Conservation (phyloP, 2,888 invertebrate species). For the Folsomia manolachei region DNA sequence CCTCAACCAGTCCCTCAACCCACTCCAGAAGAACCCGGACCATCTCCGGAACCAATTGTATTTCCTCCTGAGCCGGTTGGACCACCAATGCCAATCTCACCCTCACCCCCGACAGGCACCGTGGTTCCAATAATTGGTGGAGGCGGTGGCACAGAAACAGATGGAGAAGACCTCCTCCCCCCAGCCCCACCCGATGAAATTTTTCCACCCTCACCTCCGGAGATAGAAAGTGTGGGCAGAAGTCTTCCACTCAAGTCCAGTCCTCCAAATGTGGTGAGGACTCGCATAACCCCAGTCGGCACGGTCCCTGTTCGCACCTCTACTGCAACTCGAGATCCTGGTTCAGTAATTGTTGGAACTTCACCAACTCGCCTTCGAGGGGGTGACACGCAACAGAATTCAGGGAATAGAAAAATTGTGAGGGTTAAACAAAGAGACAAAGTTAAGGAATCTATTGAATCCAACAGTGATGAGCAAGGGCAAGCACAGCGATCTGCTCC, state of each 20-base stretch:
- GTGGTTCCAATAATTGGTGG: conserved; percentile 39
- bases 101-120: conserved; percentile 26
- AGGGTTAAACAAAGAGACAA: conserved; percentile 29
- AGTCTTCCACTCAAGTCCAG: background rate
- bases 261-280: background rate
- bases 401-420: conserved; percentile 14
- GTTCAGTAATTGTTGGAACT: conserved; percentile 1
- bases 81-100: conserved; percentile 1
- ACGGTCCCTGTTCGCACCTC: background rate
- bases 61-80: conserved; percentile 12
- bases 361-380: background rate
- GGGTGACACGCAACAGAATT: background rate
- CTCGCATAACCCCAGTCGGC: conserved; percentile 15
- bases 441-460: conserved; percentile 25
- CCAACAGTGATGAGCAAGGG: background rate
- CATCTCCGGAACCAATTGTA: background rate
- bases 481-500: too few relatives aligned
- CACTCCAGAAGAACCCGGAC: background rate
- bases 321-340: conserved; percentile 7
- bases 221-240: conserved; percentile 10
- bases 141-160: conserved; percentile 16
- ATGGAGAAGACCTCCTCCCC: conserved; percentile 12
- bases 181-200: conserved; percentile 36
- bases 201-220: conserved; percentile 33
- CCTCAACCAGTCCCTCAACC: conserved; percentile 4